Evolutionary conservation across 2,113 vertebrate genomes (phyloP).

Genomic region (Leucoraja erinaceus): DNA sequence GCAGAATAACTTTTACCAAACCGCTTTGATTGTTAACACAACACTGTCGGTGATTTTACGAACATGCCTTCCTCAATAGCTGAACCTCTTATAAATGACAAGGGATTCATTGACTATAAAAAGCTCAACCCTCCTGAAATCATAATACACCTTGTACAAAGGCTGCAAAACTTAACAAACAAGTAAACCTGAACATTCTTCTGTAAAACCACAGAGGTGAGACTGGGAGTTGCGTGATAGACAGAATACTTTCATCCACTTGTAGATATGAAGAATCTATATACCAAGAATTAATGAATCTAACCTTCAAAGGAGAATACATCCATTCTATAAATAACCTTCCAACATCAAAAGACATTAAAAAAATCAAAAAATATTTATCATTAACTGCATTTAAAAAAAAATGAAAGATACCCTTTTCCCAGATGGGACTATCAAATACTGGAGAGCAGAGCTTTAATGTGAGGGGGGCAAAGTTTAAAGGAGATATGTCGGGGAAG

Average conservation of each 20-base stretch:
- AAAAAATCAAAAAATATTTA: not conserved
- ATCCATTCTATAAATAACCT: not conserved
- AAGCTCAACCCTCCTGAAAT: not conserved
- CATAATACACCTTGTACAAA: not conserved
- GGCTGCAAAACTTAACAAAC: not conserved
- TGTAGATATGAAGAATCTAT: not conserved
- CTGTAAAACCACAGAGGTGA: not conserved
- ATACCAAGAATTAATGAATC: not conserved
- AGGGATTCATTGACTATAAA: not conserved
- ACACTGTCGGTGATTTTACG: not conserved
- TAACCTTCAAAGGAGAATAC: not conserved
- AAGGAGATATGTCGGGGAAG: too few relatives aligned
- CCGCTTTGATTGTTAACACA: not conserved
- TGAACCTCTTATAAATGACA: not conserved
- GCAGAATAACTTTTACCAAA: not conserved
- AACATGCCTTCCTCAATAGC: not conserved
- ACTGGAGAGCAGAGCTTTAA: too few relatives aligned
- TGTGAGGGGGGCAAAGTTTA: too few relatives aligned
- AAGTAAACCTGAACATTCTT: not conserved
- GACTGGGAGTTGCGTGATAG: not conserved
- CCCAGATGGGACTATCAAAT: too few relatives aligned
- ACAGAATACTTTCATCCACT: not conserved
- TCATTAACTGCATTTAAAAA: not conserved
- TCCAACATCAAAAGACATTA: not conserved
- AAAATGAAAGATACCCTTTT: not conserved